A percentile compares a stretch with the other conserved stretches of the same genome.
Conservation (phyloP, 2,113 vertebrate species). For the Hippocampus abdominalis region DNA sequence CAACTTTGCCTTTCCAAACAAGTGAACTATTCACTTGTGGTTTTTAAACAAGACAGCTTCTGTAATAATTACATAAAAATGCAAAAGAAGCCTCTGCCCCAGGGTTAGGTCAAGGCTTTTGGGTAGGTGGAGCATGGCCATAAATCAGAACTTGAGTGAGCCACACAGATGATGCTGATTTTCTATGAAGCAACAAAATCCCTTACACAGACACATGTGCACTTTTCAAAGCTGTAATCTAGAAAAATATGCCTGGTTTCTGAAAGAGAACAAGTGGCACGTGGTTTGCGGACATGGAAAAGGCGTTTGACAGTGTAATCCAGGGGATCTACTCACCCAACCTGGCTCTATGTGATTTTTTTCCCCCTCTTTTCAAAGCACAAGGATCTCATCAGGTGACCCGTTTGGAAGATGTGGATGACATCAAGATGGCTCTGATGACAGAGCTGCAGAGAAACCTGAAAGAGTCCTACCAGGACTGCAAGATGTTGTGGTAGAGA, state of each 20-base stretch:
- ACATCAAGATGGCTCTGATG: too few species aligned
- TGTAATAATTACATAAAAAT: conserved; percentile 31
- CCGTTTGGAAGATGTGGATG: too few species aligned
- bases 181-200: conserved; percentile 14
- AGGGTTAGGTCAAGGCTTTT: conserved; percentile 23
- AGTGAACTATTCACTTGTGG: conserved; percentile 12
- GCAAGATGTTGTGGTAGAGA: too few species aligned
- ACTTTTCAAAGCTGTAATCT: not conserved
- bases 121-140: conserved; percentile 26
- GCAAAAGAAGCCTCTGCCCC: conserved; percentile 11
- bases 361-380: too few species aligned
- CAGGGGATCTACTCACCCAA: too few species aligned
- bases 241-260: not conserved
- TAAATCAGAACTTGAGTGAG: conserved; percentile 48
- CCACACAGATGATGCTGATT: conserved; percentile 23
- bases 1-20: conserved; percentile 11
- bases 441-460: too few species aligned
- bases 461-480: too few species aligned
- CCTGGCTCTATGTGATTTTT: too few species aligned
- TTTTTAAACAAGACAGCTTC: conserved; percentile 16
- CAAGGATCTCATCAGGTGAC: too few species aligned
- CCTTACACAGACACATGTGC: conserved; percentile 1
- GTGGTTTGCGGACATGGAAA: too few species aligned
- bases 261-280: not conserved
- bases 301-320: too few species aligned